These are phyloP conservation scores for Trichoplusia ni DNA, from an alignment of 1,140 invertebrate species.

Conservation along the genomic window DNA sequence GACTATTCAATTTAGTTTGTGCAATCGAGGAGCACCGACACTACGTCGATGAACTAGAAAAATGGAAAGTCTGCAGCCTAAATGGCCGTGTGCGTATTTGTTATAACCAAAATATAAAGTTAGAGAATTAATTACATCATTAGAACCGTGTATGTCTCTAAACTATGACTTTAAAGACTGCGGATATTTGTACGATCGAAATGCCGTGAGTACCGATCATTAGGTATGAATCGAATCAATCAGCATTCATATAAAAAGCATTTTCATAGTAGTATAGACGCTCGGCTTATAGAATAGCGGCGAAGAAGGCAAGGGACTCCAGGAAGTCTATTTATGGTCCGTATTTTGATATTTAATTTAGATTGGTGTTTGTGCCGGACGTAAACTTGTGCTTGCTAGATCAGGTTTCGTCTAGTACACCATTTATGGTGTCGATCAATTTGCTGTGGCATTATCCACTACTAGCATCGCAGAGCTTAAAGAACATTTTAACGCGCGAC, in stretches of 20 bases:
- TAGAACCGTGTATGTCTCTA: too few species aligned
- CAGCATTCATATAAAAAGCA: neutral
- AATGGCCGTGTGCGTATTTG: too few species aligned
- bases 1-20: too few species aligned
- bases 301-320: conserved; percentile 51
- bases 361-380: conserved; percentile 51
- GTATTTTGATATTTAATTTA: conserved; percentile 78
- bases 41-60: too few species aligned
- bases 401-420: conserved; percentile 68
- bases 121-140: too few species aligned
- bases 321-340: conserved; percentile 74
- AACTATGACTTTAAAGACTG: too few species aligned
- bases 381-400: conserved; percentile 55
- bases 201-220: too few species aligned
- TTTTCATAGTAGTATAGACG: conserved; percentile 24
- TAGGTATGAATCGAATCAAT: neutral
- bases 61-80: too few species aligned
- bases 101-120: too few species aligned
- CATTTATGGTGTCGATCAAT: conserved; percentile 75
- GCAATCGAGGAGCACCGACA: too few species aligned
- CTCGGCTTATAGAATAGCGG: conserved; percentile 21
- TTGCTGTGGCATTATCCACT: conserved; percentile 60
- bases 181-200: too few species aligned
- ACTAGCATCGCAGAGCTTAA: conserved; percentile 43
- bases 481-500: conserved; percentile 11